Evolutionary conservation across 2,888 invertebrate genomes (phyloP), one percentile per base, ranked within the genome.

Genomic region (Magallana nippona): DNA sequence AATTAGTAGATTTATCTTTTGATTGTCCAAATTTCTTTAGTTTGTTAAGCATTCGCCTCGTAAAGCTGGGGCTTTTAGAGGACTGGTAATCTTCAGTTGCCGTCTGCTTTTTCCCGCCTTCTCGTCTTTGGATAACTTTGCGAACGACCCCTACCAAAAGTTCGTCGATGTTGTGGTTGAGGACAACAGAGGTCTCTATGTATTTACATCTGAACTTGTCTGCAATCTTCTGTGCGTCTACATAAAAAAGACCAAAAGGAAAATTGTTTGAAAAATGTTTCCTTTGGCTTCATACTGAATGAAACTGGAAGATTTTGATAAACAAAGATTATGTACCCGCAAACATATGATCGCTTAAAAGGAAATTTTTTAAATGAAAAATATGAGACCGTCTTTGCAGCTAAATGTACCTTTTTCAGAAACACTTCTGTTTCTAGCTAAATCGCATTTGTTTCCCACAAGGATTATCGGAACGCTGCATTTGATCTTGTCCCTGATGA

Each of bases 161-260:
- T 27, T 79, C 79, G 27, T 79, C 79, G 17, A 79, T 79, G 27
- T 79, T 79, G 56, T 79, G 79, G 22, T 79, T 79, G 11, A 79
- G 57, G 27, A 79, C 58, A 19, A 79, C 27, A 27, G 79, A 79
- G 1, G 79, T 79, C 27, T 79, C 79, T 56, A 56, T 79, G 57
- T 58, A 79, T n/a, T 79, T 56, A 27, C 79, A 79, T 10, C 15
- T 27, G 13, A 57, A 57, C 57, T 57, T 79, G 56, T 79, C 79
- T 3, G 79, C 79, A 57, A 79, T 11, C 57, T 79, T 79, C 56
- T 57, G 56, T 56, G 79, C 79, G 8, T 79, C 79, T 79, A 27
- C 11, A 56, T 56, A 32, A 60, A n/a, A 58, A 60, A 60, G 10
- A 8, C 15, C 17, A 60, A 22, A 10, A 2, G 5, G 5, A 10